These are phyloP conservation scores for Chromobotia macracanthus DNA, from an alignment of 2,797 vertebrate species.

Conservation along the genomic window DNA sequence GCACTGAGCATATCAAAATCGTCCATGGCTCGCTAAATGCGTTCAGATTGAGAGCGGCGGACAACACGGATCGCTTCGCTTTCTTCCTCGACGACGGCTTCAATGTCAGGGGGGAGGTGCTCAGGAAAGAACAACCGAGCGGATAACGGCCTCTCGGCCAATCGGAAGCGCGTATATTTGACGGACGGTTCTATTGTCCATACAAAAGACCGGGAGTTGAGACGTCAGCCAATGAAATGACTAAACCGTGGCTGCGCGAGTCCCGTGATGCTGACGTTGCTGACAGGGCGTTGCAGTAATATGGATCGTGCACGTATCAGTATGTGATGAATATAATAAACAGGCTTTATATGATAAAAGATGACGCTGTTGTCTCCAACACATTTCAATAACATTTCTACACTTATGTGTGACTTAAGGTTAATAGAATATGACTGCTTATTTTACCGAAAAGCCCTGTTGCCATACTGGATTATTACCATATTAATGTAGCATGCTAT, in stretches of 20 bases:
- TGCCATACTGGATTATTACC: no score
- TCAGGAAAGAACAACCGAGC: constrained; percentile 16
- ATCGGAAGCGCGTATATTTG: constrained; percentile 47
- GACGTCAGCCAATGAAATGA: constrained; percentile 60
- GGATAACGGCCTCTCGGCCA: constrained; percentile 67
- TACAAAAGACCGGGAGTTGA: neutral
- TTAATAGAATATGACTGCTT: no score
- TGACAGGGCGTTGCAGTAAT: neutral
- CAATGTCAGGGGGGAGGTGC: constrained; percentile 61
- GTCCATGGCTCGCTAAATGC: constrained; percentile 69
- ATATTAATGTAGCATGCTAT: no score
- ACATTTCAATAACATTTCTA: no score
- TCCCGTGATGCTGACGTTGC: constrained; percentile 55
- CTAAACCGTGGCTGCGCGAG: constrained; percentile 47
- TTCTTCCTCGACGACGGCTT: constrained; percentile 55
- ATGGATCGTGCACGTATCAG: neutral
- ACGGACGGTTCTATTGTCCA: constrained; percentile 53
- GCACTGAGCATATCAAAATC: constrained; percentile 82
- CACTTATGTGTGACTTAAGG: no score
- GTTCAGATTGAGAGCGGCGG: neutral
- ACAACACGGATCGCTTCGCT: constrained; percentile 48
- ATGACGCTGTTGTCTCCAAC: neutral
- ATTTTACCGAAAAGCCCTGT: no score
- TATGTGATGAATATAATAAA: neutral
- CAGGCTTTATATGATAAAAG: neutral